A percentile compares a stretch with the other conserved stretches of the same genome.
Conservation (phyloP, 1,140 invertebrate species). For the Campoletis sonorensis region DNA sequence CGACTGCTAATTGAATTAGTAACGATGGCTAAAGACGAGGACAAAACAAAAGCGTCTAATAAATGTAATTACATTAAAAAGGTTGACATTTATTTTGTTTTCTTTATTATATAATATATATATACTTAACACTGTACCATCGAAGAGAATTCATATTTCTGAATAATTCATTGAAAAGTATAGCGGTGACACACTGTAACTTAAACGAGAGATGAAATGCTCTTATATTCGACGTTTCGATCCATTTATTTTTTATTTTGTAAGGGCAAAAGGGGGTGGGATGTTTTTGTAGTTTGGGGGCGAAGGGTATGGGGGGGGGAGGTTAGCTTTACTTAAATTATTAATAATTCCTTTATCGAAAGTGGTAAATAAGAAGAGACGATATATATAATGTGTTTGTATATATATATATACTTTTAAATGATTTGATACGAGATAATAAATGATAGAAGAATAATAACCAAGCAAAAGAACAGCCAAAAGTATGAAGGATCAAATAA, state of each 20-base stretch:
- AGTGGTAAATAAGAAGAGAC: constrained; percentile 24
- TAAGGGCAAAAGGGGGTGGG: neutral
- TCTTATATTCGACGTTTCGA: constrained; percentile 35
- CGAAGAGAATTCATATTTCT: constrained; percentile 52
- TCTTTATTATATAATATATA: constrained; percentile 57
- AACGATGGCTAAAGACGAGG: constrained; percentile 4
- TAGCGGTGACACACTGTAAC: constrained; percentile 48
- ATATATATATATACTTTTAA: constrained; percentile 27
- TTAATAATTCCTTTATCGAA: constrained; percentile 38
- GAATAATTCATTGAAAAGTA: constrained; percentile 49
- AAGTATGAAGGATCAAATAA: neutral
- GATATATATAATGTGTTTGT: too few species aligned
- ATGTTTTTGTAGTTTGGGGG: neutral
- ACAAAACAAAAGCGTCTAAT: neutral
- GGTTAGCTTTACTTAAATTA: constrained; percentile 46
- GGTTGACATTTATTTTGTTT: constrained; percentile 53
- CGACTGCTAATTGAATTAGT: neutral
- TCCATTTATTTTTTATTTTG: constrained; percentile 33
- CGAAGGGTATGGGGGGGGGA: neutral
- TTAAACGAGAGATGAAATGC: constrained; percentile 51
- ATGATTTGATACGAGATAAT: constrained; percentile 34
- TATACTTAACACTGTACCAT: constrained; percentile 55
- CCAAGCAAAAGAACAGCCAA: constrained; percentile 20
- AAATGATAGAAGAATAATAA: constrained; percentile 31
- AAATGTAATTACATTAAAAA: constrained; percentile 37